Conservation (phyloP, 2,888 invertebrate genomes). For the Phanerotoma sp. region DNA sequence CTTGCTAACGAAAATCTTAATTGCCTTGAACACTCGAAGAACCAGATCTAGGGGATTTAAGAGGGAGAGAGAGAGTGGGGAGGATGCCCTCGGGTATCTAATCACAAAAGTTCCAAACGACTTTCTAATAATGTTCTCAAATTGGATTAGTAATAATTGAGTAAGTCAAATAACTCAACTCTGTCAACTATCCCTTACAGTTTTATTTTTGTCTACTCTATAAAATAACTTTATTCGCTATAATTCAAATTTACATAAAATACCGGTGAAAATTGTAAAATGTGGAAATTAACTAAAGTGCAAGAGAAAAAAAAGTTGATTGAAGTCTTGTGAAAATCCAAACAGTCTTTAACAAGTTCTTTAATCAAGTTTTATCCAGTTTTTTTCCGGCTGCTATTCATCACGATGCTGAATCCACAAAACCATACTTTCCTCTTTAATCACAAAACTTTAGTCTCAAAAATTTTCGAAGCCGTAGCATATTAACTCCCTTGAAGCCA, state of each 20-base stretch:
- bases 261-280: neutral
- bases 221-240: too few relatives aligned
- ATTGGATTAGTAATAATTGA: constrained; percentile 20
- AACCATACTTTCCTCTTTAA: constrained; percentile 2
- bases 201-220: neutral
- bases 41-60: neutral
- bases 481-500: constrained; percentile 36
- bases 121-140: constrained; percentile 32
- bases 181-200: constrained; percentile 10
- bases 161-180: constrained; percentile 10
- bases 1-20: constrained; percentile 27
- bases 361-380: neutral
- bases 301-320: neutral
- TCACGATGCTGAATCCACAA: neutral
- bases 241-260: neutral
- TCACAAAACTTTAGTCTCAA: constrained; percentile 19
- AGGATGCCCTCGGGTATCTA: constrained; percentile 12
- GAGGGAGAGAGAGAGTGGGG: too few relatives aligned
- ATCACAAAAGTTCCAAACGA: constrained; percentile 34
- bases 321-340: neutral
- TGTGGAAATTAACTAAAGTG: neutral
- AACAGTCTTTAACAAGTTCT: neutral
- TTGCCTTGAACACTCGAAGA: constrained; percentile 22
- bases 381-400: neutral
- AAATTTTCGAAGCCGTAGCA: constrained; percentile 38